These are phyloP conservation scores for Schizopygopsis malacanthus DNA, from an alignment of 2,797 vertebrate species.

Conservation along the genomic window DNA sequence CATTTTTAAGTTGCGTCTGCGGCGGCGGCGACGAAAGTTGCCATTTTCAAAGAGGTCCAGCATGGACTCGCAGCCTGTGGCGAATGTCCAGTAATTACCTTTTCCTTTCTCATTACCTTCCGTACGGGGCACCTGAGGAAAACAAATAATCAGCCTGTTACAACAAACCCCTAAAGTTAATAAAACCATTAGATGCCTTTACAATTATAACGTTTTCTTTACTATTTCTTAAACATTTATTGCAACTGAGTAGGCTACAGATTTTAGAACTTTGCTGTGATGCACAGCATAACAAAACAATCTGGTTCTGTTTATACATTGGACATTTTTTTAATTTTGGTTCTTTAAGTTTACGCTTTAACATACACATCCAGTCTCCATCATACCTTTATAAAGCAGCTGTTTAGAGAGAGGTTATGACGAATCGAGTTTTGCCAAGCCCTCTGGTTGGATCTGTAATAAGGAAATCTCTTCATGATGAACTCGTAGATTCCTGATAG, in stretches of 20 bases:
- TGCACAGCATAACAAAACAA: background rate
- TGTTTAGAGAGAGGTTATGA: conserved; percentile 98
- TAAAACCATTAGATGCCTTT: conserved; percentile 13
- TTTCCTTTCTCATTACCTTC: conserved; percentile 96
- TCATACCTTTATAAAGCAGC: conserved; percentile 96
- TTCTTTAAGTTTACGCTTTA: background rate
- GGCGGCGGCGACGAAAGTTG: conserved; percentile 90
- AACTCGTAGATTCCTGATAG: conserved; percentile 99
- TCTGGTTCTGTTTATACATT: background rate
- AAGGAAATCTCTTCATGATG: conserved; percentile 97
- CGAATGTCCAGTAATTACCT: conserved; percentile 97
- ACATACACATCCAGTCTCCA: background rate
- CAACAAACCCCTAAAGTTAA: conserved; percentile 16
- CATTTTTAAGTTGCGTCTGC: conserved; percentile 86
- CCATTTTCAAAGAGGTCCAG: conserved; percentile 98
- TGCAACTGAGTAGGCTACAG: background rate
- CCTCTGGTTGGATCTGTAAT: conserved; percentile 96
- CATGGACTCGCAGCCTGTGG: conserved; percentile 94
- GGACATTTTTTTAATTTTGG: background rate
- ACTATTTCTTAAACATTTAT: conserved; percentile 11
- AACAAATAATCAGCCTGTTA: conserved; percentile 22
- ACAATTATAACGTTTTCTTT: conserved; percentile 22
- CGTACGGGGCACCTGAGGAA: conserved; percentile 89
- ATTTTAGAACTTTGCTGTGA: background rate
- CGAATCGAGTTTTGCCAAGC: conserved; percentile 99